Conservation (phyloP, 2,797 vertebrate genomes). For the Argentina silus region DNA sequence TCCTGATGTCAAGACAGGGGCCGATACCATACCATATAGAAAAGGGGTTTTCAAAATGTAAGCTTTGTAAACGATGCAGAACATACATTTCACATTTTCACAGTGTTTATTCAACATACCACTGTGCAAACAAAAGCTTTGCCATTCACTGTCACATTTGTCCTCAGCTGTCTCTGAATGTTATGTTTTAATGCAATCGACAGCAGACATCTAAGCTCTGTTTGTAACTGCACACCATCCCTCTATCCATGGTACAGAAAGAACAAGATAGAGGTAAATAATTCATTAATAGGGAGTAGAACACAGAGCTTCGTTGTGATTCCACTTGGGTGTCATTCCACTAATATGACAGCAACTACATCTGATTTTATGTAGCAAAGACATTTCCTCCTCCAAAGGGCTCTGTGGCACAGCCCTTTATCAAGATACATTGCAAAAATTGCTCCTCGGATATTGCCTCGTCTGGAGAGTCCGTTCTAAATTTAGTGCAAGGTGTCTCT, state of each 20-base stretch:
- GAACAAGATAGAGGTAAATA: slow-evolving; percentile 45
- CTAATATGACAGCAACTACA: slow-evolving; percentile 39
- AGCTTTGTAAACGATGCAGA: neutral
- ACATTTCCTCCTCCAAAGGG: slow-evolving; percentile 16
- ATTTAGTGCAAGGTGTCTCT: slow-evolving; percentile 60
- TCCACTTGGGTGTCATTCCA: slow-evolving; percentile 21
- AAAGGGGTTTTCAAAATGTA: neutral
- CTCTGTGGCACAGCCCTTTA: neutral
- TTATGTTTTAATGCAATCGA: slow-evolving; percentile 47
- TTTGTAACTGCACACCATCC: slow-evolving; percentile 33
- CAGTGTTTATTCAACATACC: too few species aligned
- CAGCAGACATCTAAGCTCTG: slow-evolving; percentile 41
- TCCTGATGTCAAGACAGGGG: too few species aligned
- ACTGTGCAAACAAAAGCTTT: slow-evolving; percentile 31
- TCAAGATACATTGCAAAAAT: slow-evolving; percentile 38
- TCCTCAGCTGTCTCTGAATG: slow-evolving; percentile 49
- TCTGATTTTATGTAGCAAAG: slow-evolving; percentile 1
- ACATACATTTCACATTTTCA: too few species aligned
- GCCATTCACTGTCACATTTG: slow-evolving; percentile 27
- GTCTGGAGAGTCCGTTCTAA: slow-evolving; percentile 39
- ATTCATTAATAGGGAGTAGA: slow-evolving; percentile 36
- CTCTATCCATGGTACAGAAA: slow-evolving; percentile 10
- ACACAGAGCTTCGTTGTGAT: slow-evolving; percentile 44
- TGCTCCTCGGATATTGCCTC: slow-evolving; percentile 50
- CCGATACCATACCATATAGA: too few species aligned